phyloP scores from a whole-genome alignment of 2,888 invertebrate genomes.

The Physocephala rufipes region DNA sequence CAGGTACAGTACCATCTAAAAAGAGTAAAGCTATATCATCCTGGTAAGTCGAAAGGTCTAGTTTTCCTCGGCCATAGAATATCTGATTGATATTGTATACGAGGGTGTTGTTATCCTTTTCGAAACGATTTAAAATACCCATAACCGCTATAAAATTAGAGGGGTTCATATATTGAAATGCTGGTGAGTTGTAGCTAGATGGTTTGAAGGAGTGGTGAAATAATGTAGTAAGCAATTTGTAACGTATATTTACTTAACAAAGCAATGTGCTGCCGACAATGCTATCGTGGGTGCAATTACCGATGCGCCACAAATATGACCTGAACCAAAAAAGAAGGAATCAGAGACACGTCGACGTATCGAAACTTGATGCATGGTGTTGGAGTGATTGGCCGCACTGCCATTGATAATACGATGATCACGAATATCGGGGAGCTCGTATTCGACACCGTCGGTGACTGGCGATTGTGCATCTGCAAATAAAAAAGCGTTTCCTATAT shows the following conservation, averaged over 20 bases:
- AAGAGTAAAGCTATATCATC: conserved; percentile 58
- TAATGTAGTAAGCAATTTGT: too few species aligned
- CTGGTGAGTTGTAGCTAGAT: not conserved
- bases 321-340: conserved; percentile 56
- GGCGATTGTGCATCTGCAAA: not conserved
- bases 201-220: too few species aligned
- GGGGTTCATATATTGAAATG: not conserved
- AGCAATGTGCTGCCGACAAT: conserved; percentile 50
- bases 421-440: not conserved
- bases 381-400: conserved; percentile 43
- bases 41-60: conserved; percentile 51
- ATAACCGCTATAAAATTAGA: conserved; percentile 55
- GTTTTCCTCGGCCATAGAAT: conserved; percentile 42
- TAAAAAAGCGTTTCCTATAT: too few species aligned
- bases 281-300: conserved; percentile 50
- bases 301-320: conserved; percentile 60
- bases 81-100: conserved; percentile 50
- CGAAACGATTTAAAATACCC: conserved; percentile 49
- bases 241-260: conserved; percentile 47
- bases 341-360: conserved; percentile 49
- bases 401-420: conserved; percentile 48
- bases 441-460: not conserved
- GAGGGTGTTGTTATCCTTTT: conserved; percentile 50
- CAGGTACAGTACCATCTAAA: conserved; percentile 54
- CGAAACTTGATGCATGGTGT: conserved; percentile 58